Conservation (phyloP, 2,888 invertebrate species). For the Lycophotia porphyrea region DNA sequence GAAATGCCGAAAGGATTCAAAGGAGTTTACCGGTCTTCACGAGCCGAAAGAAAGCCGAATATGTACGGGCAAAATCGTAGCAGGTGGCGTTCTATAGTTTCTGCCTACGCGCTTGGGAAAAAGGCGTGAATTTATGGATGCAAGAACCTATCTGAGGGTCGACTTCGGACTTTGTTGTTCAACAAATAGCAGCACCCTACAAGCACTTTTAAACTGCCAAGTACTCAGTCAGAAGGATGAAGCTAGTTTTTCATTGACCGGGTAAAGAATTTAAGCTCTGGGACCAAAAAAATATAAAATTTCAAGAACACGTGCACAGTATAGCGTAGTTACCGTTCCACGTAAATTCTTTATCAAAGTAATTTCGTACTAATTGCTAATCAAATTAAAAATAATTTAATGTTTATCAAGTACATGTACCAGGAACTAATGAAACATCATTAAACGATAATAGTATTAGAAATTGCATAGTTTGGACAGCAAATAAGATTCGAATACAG, state of each 20-base stretch:
- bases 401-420: constrained; percentile 16
- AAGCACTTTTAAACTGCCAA: background rate
- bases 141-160: background rate
- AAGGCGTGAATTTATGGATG: background rate
- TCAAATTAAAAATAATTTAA: constrained; percentile 14
- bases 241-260: background rate
- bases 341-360: constrained; percentile 3
- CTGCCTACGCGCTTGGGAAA: background rate
- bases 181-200: background rate
- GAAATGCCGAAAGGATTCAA: background rate
- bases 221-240: background rate
- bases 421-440: constrained; percentile 17
- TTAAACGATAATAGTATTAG: constrained; percentile 3
- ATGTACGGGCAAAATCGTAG: background rate
- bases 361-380: constrained; percentile 26
- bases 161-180: background rate
- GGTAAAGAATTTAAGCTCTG: background rate
- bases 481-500: constrained; percentile 3
- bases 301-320: background rate
- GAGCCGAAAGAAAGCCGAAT: background rate
- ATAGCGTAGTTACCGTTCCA: background rate
- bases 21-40: background rate
- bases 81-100: background rate
- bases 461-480: background rate
- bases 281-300: no score